Conservation (phyloP, 2,888 invertebrate genomes). For the Amphipoea oculea region DNA sequence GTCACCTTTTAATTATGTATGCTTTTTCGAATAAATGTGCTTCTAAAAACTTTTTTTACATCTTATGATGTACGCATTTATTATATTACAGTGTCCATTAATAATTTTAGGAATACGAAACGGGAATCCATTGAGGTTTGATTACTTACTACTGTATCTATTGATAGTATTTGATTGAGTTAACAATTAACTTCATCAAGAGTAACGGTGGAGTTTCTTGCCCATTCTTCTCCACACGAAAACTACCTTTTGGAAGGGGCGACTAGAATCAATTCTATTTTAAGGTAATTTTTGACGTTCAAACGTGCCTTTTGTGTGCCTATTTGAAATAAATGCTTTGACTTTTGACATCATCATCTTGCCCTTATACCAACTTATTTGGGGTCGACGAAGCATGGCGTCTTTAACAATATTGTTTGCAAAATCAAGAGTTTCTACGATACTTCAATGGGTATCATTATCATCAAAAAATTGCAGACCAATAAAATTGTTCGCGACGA, state of each 20-base stretch:
- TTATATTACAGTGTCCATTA: neutral
- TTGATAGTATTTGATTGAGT: neutral
- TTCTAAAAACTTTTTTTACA: neutral
- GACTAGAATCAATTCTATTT: too few relatives aligned
- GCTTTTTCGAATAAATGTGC: neutral
- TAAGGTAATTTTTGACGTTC: too few relatives aligned
- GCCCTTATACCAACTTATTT: neutral
- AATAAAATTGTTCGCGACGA: neutral
- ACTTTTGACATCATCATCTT: too few relatives aligned
- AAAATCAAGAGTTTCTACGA: neutral
- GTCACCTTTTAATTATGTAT: neutral
- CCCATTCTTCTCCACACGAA: too few relatives aligned
- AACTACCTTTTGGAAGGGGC: too few relatives aligned
- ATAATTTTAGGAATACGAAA: neutral
- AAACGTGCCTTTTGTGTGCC: too few relatives aligned
- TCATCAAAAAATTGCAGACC: neutral
- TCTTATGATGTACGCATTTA: neutral
- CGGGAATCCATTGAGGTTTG: neutral
- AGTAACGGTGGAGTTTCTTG: too few relatives aligned
- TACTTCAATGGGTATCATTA: neutral
- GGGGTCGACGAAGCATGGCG: neutral
- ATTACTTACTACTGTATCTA: neutral
- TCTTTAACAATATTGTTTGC: neutral
- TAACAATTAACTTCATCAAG: neutral
- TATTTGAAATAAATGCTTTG: too few relatives aligned